Evolutionary conservation across 2,888 invertebrate genomes (phyloP).

Genomic region (Mythimna ferrago): DNA sequence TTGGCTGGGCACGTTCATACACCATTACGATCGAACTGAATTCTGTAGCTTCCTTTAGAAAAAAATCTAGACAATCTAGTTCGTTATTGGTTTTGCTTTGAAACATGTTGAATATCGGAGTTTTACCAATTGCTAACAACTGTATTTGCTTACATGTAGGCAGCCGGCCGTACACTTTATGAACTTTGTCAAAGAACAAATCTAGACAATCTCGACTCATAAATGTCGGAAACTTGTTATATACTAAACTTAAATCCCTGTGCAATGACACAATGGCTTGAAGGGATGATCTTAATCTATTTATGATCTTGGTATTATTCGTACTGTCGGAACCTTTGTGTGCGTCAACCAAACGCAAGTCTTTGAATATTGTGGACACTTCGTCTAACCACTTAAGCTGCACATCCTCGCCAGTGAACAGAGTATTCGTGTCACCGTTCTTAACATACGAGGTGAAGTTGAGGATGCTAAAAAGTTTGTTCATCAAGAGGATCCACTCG

Average conservation of each 20-base stretch:
- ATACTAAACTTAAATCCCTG: slow-evolving; percentile 27
- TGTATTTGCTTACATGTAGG: slow-evolving; percentile 41
- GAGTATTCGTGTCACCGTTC: slow-evolving; percentile 1
- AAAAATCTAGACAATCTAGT: slow-evolving; percentile 30
- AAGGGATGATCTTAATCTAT: slow-evolving; percentile 37
- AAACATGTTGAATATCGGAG: slow-evolving; percentile 53
- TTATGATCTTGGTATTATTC: slow-evolving; percentile 14
- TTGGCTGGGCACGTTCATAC: slow-evolving; percentile 14
- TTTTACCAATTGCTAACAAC: slow-evolving; percentile 11
- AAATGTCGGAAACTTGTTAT: slow-evolving; percentile 21
- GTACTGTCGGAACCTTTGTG: slow-evolving; percentile 13
- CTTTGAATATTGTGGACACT: slow-evolving; percentile 25
- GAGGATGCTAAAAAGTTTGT: slow-evolving; percentile 46
- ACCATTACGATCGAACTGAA: slow-evolving; percentile 30
- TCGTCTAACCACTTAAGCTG: slow-evolving; percentile 41
- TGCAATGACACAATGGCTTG: slow-evolving; percentile 39
- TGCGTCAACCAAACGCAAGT: slow-evolving; percentile 26
- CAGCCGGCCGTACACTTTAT: slow-evolving; percentile 8
- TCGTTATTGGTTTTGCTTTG: slow-evolving; percentile 15
- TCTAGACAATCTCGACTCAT: slow-evolving; percentile 50
- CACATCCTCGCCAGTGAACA: slow-evolving; percentile 19
- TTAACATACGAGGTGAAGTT: slow-evolving; percentile 37
- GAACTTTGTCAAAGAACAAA: slow-evolving; percentile 40
- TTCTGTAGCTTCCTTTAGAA: slow-evolving; percentile 26
- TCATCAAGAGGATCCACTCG: slow-evolving; percentile 54